These are phyloP conservation scores for Scylla paramamosain DNA, from an alignment of 1,140 invertebrate genomes.

Conservation along the genomic window DNA sequence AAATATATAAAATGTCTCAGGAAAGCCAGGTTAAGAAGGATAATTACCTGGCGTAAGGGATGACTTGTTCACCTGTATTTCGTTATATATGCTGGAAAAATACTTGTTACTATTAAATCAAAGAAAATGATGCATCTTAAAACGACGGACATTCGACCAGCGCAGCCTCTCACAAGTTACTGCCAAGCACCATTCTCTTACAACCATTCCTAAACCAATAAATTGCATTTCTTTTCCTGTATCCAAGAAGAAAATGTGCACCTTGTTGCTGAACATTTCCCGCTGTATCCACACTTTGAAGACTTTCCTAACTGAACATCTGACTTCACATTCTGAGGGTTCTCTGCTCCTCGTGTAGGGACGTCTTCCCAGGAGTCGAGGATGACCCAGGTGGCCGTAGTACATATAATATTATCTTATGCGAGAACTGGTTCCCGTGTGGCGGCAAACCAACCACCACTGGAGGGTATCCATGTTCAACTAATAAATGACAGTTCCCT, in stretches of 20 bases:
- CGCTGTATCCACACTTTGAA: not conserved
- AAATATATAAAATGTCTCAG: slow-evolving; percentile 48
- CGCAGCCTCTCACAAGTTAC: not conserved
- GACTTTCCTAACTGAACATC: not conserved
- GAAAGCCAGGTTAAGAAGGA: slow-evolving; percentile 55
- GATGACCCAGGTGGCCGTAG: not conserved
- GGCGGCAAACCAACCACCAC: not conserved
- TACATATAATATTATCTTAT: not conserved
- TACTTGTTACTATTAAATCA: not conserved
- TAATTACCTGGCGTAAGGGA: not conserved
- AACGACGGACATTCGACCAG: not conserved
- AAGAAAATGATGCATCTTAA: not conserved
- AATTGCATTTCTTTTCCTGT: not conserved
- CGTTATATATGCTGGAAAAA: not conserved
- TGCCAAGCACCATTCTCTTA: not conserved
- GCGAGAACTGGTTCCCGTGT: not conserved
- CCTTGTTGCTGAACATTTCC: not conserved
- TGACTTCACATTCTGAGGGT: not conserved
- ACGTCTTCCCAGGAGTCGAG: not conserved
- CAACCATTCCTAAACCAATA: not conserved
- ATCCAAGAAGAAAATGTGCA: not conserved
- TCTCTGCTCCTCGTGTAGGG: not conserved
- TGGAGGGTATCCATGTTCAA: not conserved
- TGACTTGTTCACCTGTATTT: slow-evolving; percentile 15
- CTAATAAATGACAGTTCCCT: not conserved